Evolutionary conservation across 2,888 invertebrate species (phyloP), one percentile per base, ranked within the genome.

Genomic region (Papilio protenor): DNA sequence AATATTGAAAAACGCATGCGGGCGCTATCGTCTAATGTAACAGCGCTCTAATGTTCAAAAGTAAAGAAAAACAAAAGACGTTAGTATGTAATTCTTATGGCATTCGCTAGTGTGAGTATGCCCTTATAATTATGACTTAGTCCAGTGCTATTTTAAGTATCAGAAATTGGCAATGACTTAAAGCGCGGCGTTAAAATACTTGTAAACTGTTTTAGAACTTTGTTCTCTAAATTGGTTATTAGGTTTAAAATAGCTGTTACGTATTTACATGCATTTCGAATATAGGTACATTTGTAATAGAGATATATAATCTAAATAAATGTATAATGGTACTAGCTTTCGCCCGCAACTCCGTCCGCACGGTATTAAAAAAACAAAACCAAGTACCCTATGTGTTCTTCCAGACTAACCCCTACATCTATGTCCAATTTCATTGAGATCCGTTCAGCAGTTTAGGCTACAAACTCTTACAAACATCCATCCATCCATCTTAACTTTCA

Each of bases 131-230:
- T 73, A 57, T 73, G 73, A 57, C 57, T 57, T 73, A 57, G 57
- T 59, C 61, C 73, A 40, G 47, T 47, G 61, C 47, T 73, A 73
- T 73, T 73, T 73, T 45, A 47, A 73, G 73, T 73, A 45, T 61
- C 61, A 73, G 61, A 61, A 73, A 73, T 73, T 73, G 61, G 59
- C 73, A 73, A 73, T 61, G 73, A 73, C 59, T 73, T 73, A 61
- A 47, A 23, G 40, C 59, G 16, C 16, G 21, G 45, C 61, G 27
- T 59, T 57, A 73, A 70, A 70, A 70, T 47, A 23, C 47, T 21
- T 45, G 47, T 23, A 23, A 61, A 47, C 23, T 16, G 47, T 49
- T 47, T 70, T 70, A 70, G 70, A 70, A 49, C 47, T n/a, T 49
- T 45, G 70, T 49, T 10, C 21, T 64, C 75, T 75, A 75, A 66